Evolutionary conservation across 2,797 vertebrate genomes (phyloP).

Genomic region (Denticeps clupeoides): DNA sequence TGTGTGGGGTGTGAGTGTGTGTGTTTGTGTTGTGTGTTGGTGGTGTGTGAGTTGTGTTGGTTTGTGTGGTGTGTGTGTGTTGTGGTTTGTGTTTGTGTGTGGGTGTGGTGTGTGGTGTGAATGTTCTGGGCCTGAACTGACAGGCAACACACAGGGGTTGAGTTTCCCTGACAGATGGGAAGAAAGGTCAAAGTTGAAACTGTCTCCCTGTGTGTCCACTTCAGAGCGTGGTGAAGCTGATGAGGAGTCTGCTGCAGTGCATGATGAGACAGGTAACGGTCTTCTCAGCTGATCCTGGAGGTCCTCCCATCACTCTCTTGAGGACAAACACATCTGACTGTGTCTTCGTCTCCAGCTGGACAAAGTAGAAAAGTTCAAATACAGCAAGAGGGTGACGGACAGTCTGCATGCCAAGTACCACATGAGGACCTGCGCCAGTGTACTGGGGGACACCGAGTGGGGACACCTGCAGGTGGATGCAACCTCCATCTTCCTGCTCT

Average conservation of each 20-base stretch:
- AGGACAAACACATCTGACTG: no score
- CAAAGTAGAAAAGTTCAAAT: conserved; percentile 95
- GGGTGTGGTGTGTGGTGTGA: no score
- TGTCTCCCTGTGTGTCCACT: conserved; percentile 29
- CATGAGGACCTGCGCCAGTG: conserved; percentile 72
- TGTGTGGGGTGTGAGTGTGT: no score
- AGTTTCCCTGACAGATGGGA: no score
- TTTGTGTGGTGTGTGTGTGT: no score
- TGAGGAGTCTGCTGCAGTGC: conserved; percentile 88
- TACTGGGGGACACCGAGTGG: conserved; percentile 87
- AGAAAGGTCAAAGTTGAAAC: neutral
- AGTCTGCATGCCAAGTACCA: conserved; percentile 92
- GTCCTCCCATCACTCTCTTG: neutral
- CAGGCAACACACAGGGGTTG: no score
- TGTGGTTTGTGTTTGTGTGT: no score
- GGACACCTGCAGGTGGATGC: conserved; percentile 94
- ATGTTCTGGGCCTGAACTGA: no score
- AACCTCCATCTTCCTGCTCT: conserved; percentile 87
- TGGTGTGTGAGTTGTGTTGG: no score
- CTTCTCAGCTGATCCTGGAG: no score
- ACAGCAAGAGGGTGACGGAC: conserved; percentile 79
- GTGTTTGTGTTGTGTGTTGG: no score
- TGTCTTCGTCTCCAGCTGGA: conserved; percentile 63
- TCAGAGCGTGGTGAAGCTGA: conserved; percentile 96
- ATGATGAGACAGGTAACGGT: conserved; percentile 94